Percentiles rank a stretch among this genome's conserved stretches.
phyloP scores from a whole-genome alignment of 2,113 vertebrate genomes.

The Alosa alosa region DNA sequence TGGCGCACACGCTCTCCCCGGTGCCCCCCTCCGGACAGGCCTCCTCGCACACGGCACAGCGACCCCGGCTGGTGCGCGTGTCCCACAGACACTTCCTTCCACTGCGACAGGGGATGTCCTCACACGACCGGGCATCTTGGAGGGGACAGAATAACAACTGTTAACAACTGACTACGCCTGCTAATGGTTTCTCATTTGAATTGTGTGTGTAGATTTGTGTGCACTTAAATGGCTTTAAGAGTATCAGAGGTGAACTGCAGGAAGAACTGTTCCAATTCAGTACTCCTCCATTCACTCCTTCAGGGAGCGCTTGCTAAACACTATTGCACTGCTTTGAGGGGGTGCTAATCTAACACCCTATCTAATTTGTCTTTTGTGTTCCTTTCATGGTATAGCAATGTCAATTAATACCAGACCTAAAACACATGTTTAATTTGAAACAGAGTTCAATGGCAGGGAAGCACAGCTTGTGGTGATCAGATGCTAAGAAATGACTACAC shows the following conservation, averaged over 20 bases:
- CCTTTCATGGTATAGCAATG: not conserved
- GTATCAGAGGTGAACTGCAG: not conserved
- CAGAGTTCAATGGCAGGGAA: not conserved
- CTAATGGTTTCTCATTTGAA: not conserved
- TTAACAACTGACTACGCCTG: not conserved
- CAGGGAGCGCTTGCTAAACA: not conserved
- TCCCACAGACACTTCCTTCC: conserved; percentile 88
- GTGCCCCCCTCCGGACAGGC: conserved; percentile 78
- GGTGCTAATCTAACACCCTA: not conserved
- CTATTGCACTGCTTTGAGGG: not conserved
- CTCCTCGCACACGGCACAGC: conserved; percentile 78
- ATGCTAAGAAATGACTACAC: not conserved
- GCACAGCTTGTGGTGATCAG: conserved; percentile 1
- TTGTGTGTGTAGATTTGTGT: not conserved
- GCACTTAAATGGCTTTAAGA: not conserved
- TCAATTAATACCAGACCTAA: not conserved
- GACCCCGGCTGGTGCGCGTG: conserved; percentile 78
- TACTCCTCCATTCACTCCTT: not conserved
- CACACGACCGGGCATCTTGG: conserved; percentile 86
- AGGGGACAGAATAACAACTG: not conserved
- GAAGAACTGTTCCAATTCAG: not conserved
- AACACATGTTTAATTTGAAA: conserved; percentile 1
- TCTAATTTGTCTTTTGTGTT: not conserved
- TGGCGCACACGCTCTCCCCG: conserved; percentile 84
- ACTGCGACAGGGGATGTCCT: conserved; percentile 80